Evolutionary conservation across 2,797 vertebrate species (phyloP), one percentile per base, ranked within the genome.

Genomic region (Smutsia gigantea): DNA sequence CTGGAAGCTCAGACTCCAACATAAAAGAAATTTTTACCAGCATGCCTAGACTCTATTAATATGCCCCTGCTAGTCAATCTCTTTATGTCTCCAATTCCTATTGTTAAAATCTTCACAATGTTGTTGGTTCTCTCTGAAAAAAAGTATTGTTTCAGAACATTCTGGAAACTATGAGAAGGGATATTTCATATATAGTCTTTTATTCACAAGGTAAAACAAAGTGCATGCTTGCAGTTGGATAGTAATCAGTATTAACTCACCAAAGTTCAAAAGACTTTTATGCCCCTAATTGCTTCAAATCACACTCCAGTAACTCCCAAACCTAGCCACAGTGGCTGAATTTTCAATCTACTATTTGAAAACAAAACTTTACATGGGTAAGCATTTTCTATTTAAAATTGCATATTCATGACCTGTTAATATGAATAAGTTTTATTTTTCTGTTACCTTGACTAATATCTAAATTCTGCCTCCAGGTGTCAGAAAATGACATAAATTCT

Each of bases 281-380:
- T 55, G 79, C 5, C 11, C 3, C 86, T 55, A 29, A 27, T 69
- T 39, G 11, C 46, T 87, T 59, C 23, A 69, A 69, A 39, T 78
- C 25, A 29, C 13, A 51, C 2, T 4, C 21, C 37, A 53, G 37
- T 59, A 78, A 27, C 9, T 88, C 27, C 21, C 61, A 82, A 72
- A 85, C 4, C 4, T 8, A 81, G 15, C 23, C 79, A 27, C 6
- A 63, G 18, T 64, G 27, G 8, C 21, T 86, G 53, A 53, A 34
- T 90, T 90, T 90, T 63, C 88, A 81, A 92, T 81, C 49, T 72
- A 29, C 39, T 49, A 57, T 68, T 42, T 95, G 42, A 94, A 75
- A 69, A 75, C 6, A 85, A 95, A 69, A 55, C 17, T 8, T 81
- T 85, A 49, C 39, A 21, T 83, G 23, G 0, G 23, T 59, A 29